Base-by-base conservation (phyloP, 2,888 invertebrate species). In the Ennomos quercinarius region DNA sequence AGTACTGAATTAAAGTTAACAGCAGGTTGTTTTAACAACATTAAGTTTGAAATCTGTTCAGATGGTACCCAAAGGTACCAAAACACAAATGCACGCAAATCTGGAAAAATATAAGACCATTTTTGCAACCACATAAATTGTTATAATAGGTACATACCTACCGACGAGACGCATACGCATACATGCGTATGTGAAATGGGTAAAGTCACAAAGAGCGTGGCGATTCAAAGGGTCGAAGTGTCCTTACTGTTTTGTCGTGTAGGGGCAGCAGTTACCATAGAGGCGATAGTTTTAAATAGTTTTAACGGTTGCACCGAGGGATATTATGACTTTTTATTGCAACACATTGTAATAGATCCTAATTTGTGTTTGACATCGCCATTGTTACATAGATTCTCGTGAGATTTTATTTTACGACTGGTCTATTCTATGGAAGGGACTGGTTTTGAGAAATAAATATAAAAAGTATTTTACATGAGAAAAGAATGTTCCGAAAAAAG, bases 261-360 rank as follows among this genome's bases (percentile, higher is more conserved):
- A 70, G 70, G 78, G 77, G 27, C 27, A 27, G 27, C 27, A 27
- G 76, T 72, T 61, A 64, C 49, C 49, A 74, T 67, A 71, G 69
- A 67, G 27, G 27, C 64, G 76, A 74, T 73, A 74, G 73, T 71
- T 71, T n/a, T 78, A 81, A 81, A 82, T 81, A 73, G 77, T 77
- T 70, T 78, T 75, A 81, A 81, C 81, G 76, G 76, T 77, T 68
- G 67, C 50, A 45, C 56, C 55, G 50, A 57, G 57, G 66, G 61
- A 61, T 63, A 59, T 59, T 46, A 43, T 61, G 52, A 44, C 39
- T 66, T 66, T 68, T 61, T 57, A 58, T 56, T 45, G 11, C 52
- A 52, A 62, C 36, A 41, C 54, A 47, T 67, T 72, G 70, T 64
- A 70, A 63, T 56, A 45, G 63, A 64, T 61, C 64, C 68, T 78